Conservation (phyloP, 2,113 vertebrate species). For the Podilymbus podiceps region DNA sequence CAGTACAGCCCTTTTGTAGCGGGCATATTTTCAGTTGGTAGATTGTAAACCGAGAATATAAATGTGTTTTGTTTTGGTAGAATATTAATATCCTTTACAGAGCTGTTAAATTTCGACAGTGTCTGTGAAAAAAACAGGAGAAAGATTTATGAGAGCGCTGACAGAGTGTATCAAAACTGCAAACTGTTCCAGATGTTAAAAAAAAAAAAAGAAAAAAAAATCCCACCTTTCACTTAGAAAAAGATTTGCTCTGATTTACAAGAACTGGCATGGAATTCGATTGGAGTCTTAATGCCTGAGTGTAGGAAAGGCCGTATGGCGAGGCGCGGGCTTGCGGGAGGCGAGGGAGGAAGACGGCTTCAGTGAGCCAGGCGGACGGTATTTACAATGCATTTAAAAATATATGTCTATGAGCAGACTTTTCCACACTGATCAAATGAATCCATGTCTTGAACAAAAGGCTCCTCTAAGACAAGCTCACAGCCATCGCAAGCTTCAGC, state of each 20-base stretch:
- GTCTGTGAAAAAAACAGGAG: conserved; percentile 24
- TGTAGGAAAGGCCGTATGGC: not conserved
- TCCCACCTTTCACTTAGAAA: conserved; percentile 38
- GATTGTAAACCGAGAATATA: conserved; percentile 37
- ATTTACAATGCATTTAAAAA: conserved; percentile 35
- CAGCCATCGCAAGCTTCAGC: conserved; percentile 76
- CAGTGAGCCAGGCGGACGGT: not conserved
- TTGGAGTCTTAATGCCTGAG: not conserved
- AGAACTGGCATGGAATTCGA: not conserved
- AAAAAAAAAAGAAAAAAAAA: not conserved
- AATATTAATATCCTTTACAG: conserved; percentile 49
- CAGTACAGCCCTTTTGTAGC: conserved; percentile 24
- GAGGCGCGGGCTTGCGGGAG: not conserved
- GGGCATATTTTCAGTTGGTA: conserved; percentile 4
- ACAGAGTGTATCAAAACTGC: conserved; percentile 61
- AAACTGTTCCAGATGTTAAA: conserved; percentile 59
- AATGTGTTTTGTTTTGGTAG: conserved; percentile 35
- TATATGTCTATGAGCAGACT: conserved; percentile 28
- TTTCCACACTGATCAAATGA: conserved; percentile 69
- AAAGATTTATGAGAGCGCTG: conserved; percentile 31
- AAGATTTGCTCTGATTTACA: conserved; percentile 38
- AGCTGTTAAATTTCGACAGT: conserved; percentile 8
- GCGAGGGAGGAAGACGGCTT: not conserved
- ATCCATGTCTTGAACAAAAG: conserved; percentile 71
- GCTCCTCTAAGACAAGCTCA: conserved; percentile 75